Conservation (phyloP, 2,797 vertebrate genomes). For the Acrocephalus scirpaceus region DNA sequence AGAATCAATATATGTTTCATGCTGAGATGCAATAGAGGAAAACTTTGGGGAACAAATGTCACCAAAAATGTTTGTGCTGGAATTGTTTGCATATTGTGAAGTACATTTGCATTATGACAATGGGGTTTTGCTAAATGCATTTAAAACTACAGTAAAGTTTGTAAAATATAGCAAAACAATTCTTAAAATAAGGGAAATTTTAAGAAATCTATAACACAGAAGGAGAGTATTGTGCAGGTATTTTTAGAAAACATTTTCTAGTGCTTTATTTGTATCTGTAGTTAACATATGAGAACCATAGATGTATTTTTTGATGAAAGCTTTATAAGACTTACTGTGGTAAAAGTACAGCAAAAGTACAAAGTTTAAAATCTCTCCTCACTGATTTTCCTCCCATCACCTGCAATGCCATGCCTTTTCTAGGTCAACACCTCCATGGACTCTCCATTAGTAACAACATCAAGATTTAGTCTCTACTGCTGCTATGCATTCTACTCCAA, state of each 20-base stretch:
- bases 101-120: background rate
- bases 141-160: background rate
- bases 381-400: background rate
- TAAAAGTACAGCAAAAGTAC: background rate
- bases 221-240: background rate
- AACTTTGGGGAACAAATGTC: conserved; percentile 1
- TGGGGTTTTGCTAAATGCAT: background rate
- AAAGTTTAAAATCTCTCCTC: background rate
- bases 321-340: background rate
- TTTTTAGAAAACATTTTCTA: background rate
- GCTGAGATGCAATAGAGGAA: background rate
- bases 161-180: background rate
- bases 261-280: background rate
- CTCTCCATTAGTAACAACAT: background rate
- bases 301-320: background rate
- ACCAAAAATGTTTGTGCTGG: background rate
- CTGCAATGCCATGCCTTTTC: background rate
- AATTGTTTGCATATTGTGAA: background rate
- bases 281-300: background rate
- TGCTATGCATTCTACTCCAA: background rate
- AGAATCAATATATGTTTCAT: background rate
- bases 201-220: background rate
- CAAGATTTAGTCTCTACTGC: background rate
- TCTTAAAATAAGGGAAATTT: background rate
- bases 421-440: background rate